Base-by-base conservation (phyloP, 2,113 vertebrate species). In the Aythya baeri region DNA sequence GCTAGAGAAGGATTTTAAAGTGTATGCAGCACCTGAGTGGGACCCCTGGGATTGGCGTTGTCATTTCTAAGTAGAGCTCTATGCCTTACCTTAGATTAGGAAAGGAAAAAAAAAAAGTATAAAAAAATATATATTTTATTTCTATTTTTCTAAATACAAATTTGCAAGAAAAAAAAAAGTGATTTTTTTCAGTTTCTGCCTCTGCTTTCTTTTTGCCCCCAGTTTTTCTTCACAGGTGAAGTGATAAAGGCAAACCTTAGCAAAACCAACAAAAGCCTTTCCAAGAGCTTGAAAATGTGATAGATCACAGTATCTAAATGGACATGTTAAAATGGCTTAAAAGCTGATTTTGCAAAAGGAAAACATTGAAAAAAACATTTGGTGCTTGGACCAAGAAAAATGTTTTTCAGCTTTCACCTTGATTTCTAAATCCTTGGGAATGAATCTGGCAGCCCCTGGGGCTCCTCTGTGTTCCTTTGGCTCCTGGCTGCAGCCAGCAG, bases 271-370 rank as follows among this genome's bases (percentile, higher is more conserved):
- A 2, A 14, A 73, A 88, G 16, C 38, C 22, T 74, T 91, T 93
- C n/a, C 55, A 71, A 71, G 38, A 14, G 41, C 58, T 50, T 76
- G 34, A 91, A 43, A 72, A 66, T 52, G 82, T 1, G 3, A 32
- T 43, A 66, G 36, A 83, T 80, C 22, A 31, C 22, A 50, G 5
- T 54, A 88, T 59, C 41, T 67, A 77, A 91, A 70, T 23, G 25
- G 41, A 91, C 71, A 80, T 13, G 25, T 38, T 74, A 87, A 87
- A 94, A 66, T 65, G 26, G 4, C 26, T 79, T 62, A 62, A 82
- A 70, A 95, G 36, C 14, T 63, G 20, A 66, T 73, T 94, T 91
- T 86, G 22, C 17, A 80, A 21, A 88, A 77, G 32, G 16, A 86
- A 83, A 71, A 63, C 31, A 77, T n/a, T 67, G 50, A 63, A 83